phyloP scores from a whole-genome alignment of 2,797 vertebrate genomes.

The Leuciscus waleckii region DNA sequence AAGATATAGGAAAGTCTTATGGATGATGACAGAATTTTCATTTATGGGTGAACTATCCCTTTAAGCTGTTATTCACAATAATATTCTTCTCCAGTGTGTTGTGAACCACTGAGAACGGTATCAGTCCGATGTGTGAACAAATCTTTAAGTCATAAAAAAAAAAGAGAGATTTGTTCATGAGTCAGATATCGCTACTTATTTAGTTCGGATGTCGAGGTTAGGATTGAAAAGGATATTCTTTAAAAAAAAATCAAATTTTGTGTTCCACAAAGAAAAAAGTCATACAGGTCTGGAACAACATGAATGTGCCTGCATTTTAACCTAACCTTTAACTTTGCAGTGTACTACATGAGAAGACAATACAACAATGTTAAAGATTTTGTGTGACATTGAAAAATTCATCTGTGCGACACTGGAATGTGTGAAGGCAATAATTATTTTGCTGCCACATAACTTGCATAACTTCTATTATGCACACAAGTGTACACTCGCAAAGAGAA shows the following conservation, averaged over 20 bases:
- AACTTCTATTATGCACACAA: conserved; percentile 3
- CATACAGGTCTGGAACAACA: neutral
- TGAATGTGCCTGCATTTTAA: neutral
- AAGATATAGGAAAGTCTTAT: neutral
- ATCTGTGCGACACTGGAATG: neutral
- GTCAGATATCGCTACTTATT: neutral
- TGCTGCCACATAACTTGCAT: neutral
- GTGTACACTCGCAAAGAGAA: neutral
- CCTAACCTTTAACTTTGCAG: neutral
- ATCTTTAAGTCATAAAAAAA: neutral
- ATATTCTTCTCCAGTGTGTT: neutral
- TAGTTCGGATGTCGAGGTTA: neutral
- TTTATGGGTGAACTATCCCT: neutral
- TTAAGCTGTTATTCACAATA: neutral
- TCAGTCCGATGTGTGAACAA: neutral
- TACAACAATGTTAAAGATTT: neutral
- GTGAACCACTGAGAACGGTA: neutral
- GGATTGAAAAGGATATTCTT: neutral
- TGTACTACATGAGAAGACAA: neutral
- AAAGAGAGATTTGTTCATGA: neutral
- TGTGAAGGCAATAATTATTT: conserved; percentile 1
- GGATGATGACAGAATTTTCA: neutral
- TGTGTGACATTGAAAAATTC: neutral
- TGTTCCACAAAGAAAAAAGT: neutral
- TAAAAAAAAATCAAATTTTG: neutral